Percentiles rank a stretch among this genome's conserved stretches.
Conservation (phyloP, 2,888 invertebrate species). For the Campoplex capitator region DNA sequence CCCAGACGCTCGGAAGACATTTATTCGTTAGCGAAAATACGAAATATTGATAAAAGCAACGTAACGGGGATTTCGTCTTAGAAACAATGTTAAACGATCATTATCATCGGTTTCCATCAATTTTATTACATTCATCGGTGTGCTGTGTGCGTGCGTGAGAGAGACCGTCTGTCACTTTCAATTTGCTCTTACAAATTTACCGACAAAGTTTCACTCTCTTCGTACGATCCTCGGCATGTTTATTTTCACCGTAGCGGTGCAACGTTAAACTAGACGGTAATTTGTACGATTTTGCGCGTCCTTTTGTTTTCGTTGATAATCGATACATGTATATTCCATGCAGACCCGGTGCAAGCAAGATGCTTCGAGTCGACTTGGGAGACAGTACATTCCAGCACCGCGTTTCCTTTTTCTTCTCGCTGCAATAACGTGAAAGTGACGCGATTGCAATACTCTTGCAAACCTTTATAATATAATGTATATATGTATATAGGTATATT, state of each 20-base stretch:
- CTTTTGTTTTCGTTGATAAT: not conserved
- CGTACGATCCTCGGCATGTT: not conserved
- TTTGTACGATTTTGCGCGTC: not conserved
- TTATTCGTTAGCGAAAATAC: too few relatives aligned
- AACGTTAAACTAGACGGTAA: not conserved
- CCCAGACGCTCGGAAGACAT: too few relatives aligned
- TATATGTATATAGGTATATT: not conserved
- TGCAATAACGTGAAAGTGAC: constrained; percentile 68
- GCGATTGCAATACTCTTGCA: constrained; percentile 22
- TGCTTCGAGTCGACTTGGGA: not conserved
- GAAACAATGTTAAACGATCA: constrained; percentile 73
- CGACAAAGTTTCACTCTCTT: constrained; percentile 34
- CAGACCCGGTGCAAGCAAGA: not conserved
- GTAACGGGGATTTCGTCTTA: constrained; percentile 72
- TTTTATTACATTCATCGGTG: not conserved
- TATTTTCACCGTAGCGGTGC: not conserved
- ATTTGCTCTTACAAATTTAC: not conserved
- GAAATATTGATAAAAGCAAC: constrained; percentile 60
- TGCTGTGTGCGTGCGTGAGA: not conserved
- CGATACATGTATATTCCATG: not conserved
- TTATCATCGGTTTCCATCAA: not conserved
- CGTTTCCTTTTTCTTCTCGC: constrained; percentile 34
- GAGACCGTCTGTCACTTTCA: not conserved
- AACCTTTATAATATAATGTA: not conserved
- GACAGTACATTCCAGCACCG: constrained; percentile 28